Evolutionary conservation across 1,140 invertebrate species (phyloP).

Genomic region (Rhyzopertha dominica): DNA sequence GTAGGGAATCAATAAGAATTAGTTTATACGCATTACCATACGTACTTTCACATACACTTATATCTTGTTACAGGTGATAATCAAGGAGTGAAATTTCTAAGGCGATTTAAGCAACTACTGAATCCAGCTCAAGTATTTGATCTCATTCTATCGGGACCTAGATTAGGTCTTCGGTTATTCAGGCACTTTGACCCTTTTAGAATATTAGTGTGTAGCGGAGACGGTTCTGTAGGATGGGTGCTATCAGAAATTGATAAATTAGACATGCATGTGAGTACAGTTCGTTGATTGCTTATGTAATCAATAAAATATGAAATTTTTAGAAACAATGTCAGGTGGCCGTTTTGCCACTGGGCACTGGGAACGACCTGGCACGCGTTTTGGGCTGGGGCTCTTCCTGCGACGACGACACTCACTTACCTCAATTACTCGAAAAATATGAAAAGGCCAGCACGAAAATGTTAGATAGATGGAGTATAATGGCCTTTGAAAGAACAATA

Average conservation of each 20-base stretch:
- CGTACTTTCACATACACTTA: too few relatives aligned
- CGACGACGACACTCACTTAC: slow-evolving; percentile 90
- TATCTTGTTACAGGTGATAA: slow-evolving; percentile 71
- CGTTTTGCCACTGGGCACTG: slow-evolving; percentile 89
- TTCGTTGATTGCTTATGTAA: slow-evolving; percentile 4
- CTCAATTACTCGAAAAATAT: slow-evolving; percentile 86
- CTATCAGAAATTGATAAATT: slow-evolving; percentile 87
- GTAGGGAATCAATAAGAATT: too few relatives aligned
- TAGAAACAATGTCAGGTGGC: slow-evolving; percentile 88
- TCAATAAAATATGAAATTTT: slow-evolving; percentile 7
- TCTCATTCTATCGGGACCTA: slow-evolving; percentile 81
- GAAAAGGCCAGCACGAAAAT: slow-evolving; percentile 94
- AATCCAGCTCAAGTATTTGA: slow-evolving; percentile 98
- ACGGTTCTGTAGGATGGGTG: slow-evolving; percentile 92
- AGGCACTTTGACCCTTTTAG: slow-evolving; percentile 87
- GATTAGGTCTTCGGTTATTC: slow-evolving; percentile 81
- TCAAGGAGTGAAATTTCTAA: slow-evolving; percentile 93
- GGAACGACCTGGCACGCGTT: slow-evolving; percentile 91
- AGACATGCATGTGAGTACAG: slow-evolving; percentile 79
- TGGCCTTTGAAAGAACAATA: slow-evolving; percentile 73
- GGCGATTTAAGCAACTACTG: slow-evolving; percentile 90
- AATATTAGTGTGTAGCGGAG: slow-evolving; percentile 87
- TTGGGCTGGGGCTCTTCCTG: slow-evolving; percentile 95
- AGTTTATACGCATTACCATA: too few relatives aligned
- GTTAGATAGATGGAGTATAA: slow-evolving; percentile 78